Evolutionary conservation across 2,797 vertebrate species (phyloP).

Genomic region (Kryptolebias ocellatus): DNA sequence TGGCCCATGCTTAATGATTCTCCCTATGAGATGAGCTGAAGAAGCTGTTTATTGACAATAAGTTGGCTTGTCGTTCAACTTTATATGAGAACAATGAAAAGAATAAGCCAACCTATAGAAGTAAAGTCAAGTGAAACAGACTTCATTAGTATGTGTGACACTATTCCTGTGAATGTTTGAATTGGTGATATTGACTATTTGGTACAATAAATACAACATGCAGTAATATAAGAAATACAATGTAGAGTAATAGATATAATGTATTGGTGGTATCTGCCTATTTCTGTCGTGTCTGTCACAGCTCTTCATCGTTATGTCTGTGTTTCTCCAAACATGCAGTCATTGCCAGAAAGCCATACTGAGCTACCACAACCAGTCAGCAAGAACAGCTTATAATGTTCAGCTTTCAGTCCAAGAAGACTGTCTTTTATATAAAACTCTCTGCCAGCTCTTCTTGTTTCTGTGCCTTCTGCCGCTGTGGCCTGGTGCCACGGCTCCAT

Average conservation of each 20-base stretch:
- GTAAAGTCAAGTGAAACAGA: slow-evolving; percentile 21
- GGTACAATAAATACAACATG: background rate
- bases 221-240: background rate
- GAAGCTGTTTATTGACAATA: slow-evolving; percentile 49
- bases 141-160: slow-evolving; percentile 1
- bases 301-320: background rate
- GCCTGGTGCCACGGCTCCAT: slow-evolving; percentile 25
- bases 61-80: slow-evolving; percentile 50
- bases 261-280: background rate
- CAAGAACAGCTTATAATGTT: slow-evolving; percentile 35
- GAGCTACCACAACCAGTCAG: slow-evolving; percentile 17
- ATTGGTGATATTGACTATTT: background rate
- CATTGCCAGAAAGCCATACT: slow-evolving; percentile 1
- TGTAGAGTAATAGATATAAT: background rate
- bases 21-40: slow-evolving; percentile 36
- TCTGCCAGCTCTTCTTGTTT: slow-evolving; percentile 8
- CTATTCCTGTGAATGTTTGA: background rate
- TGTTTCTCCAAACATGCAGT: slow-evolving; percentile 36
- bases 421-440: background rate
- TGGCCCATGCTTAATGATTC: slow-evolving; percentile 41
- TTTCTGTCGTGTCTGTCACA: slow-evolving; percentile 13
- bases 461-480: slow-evolving; percentile 12
- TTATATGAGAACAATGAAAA: slow-evolving; percentile 38
- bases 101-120: background rate
- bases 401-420: slow-evolving; percentile 12